phyloP scores from a whole-genome alignment of 2,888 invertebrate genomes.

The Ormyrus thymus region DNA sequence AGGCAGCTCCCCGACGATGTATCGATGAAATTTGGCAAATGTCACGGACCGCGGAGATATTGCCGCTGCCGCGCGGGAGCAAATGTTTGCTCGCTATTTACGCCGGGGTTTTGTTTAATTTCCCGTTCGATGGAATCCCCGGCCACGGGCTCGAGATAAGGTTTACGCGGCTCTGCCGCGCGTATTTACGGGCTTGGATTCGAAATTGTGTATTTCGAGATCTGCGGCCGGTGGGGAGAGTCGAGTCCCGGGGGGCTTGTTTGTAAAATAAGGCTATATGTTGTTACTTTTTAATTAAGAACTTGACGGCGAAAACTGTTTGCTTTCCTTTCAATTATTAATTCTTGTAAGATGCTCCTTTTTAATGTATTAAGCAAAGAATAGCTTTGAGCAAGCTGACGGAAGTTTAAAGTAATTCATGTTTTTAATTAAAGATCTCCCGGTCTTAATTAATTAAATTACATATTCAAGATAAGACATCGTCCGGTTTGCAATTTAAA shows the following conservation, averaged over 20 bases:
- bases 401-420: slow-evolving; percentile 4
- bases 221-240: no score
- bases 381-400: not conserved
- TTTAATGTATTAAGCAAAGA: not conserved
- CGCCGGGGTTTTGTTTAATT: slow-evolving; percentile 23
- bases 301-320: no score
- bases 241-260: no score
- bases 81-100: slow-evolving; percentile 44
- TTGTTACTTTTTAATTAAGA: no score
- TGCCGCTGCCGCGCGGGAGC: not conserved
- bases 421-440: slow-evolving; percentile 6
- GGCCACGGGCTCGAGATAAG: no score
- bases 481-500: no score
- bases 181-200: no score
- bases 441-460: slow-evolving; percentile 6
- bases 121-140: not conserved
- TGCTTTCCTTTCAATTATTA: no score
- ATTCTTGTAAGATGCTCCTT: no score
- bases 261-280: no score
- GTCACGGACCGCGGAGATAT: not conserved
- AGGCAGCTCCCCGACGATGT: not conserved
- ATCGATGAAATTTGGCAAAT: slow-evolving; percentile 25
- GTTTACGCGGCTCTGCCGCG: no score
- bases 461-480: not conserved
- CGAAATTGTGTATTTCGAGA: no score